phyloP scores from a whole-genome alignment of 2,113 vertebrate genomes.

The Ginglymostoma cirratum region DNA sequence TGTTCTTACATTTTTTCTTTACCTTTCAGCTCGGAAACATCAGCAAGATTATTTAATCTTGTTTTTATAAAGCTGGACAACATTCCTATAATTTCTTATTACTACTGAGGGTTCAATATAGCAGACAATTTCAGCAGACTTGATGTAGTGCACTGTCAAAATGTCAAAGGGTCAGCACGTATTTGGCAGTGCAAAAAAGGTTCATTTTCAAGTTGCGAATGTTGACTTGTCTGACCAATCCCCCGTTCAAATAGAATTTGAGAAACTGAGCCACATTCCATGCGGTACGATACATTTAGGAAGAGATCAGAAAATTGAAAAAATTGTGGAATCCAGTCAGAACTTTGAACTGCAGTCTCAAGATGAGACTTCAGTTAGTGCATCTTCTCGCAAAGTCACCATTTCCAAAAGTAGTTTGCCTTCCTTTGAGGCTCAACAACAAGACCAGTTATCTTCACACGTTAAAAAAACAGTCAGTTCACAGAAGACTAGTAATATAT shows the following conservation, averaged over 20 bases:
- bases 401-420: not conserved
- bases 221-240: not conserved
- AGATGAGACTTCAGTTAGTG: not conserved
- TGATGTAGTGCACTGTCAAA: constrained; percentile 12
- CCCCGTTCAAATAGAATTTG: not conserved
- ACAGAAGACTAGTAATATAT: not conserved
- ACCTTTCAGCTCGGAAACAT: not conserved
- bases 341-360: not conserved
- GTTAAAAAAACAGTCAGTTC: not conserved
- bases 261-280: not conserved
- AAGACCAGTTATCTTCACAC: not conserved
- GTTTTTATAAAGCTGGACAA: not conserved
- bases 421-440: not conserved
- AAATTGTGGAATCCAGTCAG: not conserved
- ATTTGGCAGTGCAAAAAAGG: not conserved
- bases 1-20: not conserved
- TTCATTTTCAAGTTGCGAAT: constrained; percentile 22
- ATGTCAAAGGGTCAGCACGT: not conserved
- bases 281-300: constrained; percentile 15
- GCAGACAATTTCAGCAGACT: not conserved
- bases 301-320: not conserved
- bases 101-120: not conserved
- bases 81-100: not conserved
- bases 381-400: not conserved
- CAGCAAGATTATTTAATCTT: not conserved